These are phyloP conservation scores for Zaprionus vittiger DNA, from an alignment of 1,140 invertebrate species.

Conservation along the genomic window DNA sequence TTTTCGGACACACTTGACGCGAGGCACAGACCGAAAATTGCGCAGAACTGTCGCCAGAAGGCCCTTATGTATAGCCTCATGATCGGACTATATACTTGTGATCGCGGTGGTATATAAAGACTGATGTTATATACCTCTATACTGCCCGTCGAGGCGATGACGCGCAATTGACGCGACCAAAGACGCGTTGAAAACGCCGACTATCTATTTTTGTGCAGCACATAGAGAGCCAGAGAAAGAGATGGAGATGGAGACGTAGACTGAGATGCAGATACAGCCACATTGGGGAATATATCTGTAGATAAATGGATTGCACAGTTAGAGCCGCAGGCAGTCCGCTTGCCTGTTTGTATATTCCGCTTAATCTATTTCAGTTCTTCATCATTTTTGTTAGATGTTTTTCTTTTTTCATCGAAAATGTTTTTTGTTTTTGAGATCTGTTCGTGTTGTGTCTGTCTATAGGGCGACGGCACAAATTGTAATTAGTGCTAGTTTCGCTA, in stretches of 20 bases:
- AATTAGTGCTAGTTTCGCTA: slow-evolving; percentile 73
- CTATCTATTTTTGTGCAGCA: slow-evolving; percentile 69
- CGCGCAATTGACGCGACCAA: slow-evolving; percentile 78
- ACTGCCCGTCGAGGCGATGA: slow-evolving; percentile 60
- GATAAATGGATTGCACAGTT: slow-evolving; percentile 32
- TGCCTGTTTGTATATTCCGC: slow-evolving; percentile 65
- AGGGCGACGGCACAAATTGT: slow-evolving; percentile 73
- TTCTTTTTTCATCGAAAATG: slow-evolving; percentile 51
- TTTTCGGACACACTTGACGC: slow-evolving; percentile 79
- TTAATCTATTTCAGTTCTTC: slow-evolving; percentile 73
- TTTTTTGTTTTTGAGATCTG: slow-evolving; percentile 41
- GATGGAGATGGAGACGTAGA: slow-evolving; percentile 9
- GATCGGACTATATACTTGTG: slow-evolving; percentile 28
- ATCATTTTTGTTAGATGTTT: slow-evolving; percentile 37
- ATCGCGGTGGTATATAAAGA: slow-evolving; percentile 62
- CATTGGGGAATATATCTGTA: slow-evolving; percentile 31
- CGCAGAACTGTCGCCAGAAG: slow-evolving; percentile 76
- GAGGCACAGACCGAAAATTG: slow-evolving; percentile 68
- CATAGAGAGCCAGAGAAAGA: slow-evolving; percentile 48
- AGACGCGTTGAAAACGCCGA: slow-evolving; percentile 70
- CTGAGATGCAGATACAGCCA: slow-evolving; percentile 34
- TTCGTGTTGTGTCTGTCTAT: slow-evolving; percentile 47
- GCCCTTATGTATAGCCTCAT: slow-evolving; percentile 65
- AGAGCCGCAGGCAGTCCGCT: slow-evolving; percentile 25
- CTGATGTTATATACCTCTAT: slow-evolving; percentile 49